Conservation (phyloP, 2,113 vertebrate genomes). For the Salvator merianae region DNA sequence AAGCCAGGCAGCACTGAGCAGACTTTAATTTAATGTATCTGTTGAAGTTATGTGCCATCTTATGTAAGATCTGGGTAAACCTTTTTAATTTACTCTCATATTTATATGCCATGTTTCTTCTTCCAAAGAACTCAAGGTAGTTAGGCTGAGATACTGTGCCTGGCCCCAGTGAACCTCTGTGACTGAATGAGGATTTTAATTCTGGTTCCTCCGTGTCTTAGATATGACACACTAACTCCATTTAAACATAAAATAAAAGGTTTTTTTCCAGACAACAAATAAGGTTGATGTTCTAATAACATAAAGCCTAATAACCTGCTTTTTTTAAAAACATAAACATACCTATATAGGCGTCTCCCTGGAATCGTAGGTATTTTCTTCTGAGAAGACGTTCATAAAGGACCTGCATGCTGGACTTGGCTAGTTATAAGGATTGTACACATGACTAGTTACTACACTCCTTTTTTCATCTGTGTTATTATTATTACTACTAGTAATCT, state of each 20-base stretch:
- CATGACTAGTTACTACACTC: conserved; percentile 90
- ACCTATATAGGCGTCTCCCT: conserved; percentile 94
- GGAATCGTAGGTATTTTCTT: conserved; percentile 94
- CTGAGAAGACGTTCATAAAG: conserved; percentile 99
- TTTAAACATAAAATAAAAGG: conserved; percentile 43
- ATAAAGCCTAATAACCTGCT: conserved; percentile 65
- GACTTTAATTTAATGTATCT: background rate
- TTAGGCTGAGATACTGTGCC: too few relatives aligned
- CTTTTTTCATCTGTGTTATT: conserved; percentile 65
- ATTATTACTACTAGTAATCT: conserved; percentile 75
- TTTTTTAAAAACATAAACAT: conserved; percentile 76
- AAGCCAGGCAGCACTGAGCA: background rate
- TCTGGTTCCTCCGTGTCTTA: too few relatives aligned
- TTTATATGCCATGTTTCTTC: too few relatives aligned
- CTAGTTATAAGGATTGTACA: conserved; percentile 98
- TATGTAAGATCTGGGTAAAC: background rate
- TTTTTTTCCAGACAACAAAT: conserved; percentile 49
- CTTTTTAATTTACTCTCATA: background rate
- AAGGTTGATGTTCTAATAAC: conserved; percentile 30
- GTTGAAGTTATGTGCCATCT: background rate
- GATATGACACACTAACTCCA: background rate
- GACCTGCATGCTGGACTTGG: conserved; percentile 99
- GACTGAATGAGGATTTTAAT: too few relatives aligned
- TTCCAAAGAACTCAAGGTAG: too few relatives aligned
- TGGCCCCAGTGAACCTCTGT: too few relatives aligned